Evolutionary conservation across 1,140 invertebrate genomes (phyloP).

Genomic region (Aphaenogaster rudis): DNA sequence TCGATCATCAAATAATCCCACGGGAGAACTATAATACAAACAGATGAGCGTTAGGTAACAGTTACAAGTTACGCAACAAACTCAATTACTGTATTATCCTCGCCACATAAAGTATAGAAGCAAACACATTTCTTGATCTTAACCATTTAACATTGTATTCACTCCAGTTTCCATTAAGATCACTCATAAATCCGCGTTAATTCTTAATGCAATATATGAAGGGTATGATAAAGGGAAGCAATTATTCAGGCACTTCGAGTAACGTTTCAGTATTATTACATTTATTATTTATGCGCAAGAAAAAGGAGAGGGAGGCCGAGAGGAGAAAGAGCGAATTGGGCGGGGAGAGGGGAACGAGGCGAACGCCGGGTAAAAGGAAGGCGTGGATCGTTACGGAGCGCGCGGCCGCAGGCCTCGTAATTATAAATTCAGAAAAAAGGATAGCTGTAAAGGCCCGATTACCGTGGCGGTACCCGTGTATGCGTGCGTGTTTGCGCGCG

Average conservation of each 20-base stretch:
- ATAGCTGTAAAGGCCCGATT: slow-evolving; percentile 74
- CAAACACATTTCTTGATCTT: slow-evolving; percentile 22
- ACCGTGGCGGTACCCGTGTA: slow-evolving; percentile 46
- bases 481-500: background rate
- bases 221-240: slow-evolving; percentile 25
- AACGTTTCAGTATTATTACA: slow-evolving; percentile 51
- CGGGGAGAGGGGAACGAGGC: background rate
- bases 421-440: slow-evolving; percentile 75
- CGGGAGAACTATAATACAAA: background rate
- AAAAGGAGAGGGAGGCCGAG: slow-evolving; percentile 21
- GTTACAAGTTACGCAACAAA: slow-evolving; percentile 5
- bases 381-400: slow-evolving; percentile 73
- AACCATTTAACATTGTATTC: slow-evolving; percentile 11
- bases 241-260: slow-evolving; percentile 43
- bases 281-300: slow-evolving; percentile 41
- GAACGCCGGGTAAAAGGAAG: slow-evolving; percentile 67
- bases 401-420: slow-evolving; percentile 71
- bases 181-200: slow-evolving; percentile 19
- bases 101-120: slow-evolving; percentile 1
- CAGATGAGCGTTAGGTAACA: background rate
- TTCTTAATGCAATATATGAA: slow-evolving; percentile 11
- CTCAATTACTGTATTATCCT: slow-evolving; percentile 35
- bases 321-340: slow-evolving; percentile 14
- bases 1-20: background rate
- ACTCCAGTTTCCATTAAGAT: slow-evolving; percentile 47